Evolutionary conservation across 2,113 vertebrate genomes (phyloP), one percentile per base, ranked within the genome.

Genomic region (Myxocyprinus asiaticus): DNA sequence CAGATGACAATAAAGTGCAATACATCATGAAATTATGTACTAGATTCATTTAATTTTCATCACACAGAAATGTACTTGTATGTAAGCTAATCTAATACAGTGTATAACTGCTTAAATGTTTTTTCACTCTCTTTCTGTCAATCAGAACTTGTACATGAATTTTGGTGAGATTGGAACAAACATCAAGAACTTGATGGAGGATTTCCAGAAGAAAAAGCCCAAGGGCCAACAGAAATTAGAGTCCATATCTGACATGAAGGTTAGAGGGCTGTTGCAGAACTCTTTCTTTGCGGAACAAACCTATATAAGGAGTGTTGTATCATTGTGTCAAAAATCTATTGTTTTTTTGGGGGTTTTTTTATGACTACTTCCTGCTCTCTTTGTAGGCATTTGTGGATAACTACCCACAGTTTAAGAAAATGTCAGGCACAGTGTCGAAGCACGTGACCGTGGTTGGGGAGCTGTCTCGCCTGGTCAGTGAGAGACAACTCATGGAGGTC

Each of bases 341-440:
- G 3, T 33, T 33, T 33, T 33, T 1, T n/a, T n/a, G n/a, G n/a
- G n/a, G n/a, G n/a, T n/a, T n/a, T 48, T 7, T 9, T 7, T 6
- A 33, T 33, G n/a, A 33, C 22, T 33, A 33, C 22, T 33, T 33
- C 22, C 22, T 33, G 48, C 5, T n/a, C 14, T 64, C 50, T 7
- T 44, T 61, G 0, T 88, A 98, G 98, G 96, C 97, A 0, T 99
- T 99, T 33, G 98, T 99, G 69, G 97, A 99, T 82, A 99, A 97
- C 83, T 99, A 99, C 82, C 98, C 98, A 0, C 97, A 98, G 92
- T 99, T 99, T 85, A 97, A 96, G 92, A 99, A 99, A 92, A 98
- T 99, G 98, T 99, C 98, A 0, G 97, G 98, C 44, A 96, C 96
- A 0, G 97, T 99, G 8, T 96, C 97, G 6, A 99, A 99, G 89